These are phyloP conservation scores for Eulithis testata DNA, from an alignment of 2,888 invertebrate species.

Conservation along the genomic window DNA sequence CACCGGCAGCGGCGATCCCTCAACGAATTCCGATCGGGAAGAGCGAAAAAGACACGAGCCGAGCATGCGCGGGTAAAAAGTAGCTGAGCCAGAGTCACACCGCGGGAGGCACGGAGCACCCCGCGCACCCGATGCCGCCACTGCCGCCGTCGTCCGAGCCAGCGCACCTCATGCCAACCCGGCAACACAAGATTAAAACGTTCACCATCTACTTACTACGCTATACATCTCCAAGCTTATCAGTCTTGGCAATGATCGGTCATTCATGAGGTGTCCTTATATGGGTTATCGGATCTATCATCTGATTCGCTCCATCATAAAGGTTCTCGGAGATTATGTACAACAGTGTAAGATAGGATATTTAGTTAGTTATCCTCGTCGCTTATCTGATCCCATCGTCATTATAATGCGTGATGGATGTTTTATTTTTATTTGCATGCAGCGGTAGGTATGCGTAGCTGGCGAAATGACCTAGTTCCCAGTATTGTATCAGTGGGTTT, in stretches of 20 bases:
- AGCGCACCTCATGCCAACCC: conserved; percentile 53
- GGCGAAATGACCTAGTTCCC: conserved; percentile 71
- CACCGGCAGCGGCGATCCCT: conserved; percentile 82
- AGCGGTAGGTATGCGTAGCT: conserved; percentile 41
- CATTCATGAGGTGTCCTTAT: conserved; percentile 52
- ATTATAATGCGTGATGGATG: conserved; percentile 28
- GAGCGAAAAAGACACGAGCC: conserved; percentile 84
- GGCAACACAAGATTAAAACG: conserved; percentile 65
- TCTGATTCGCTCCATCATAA: conserved; percentile 37
- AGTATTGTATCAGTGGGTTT: conserved; percentile 71
- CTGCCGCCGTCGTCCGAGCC: conserved; percentile 46
- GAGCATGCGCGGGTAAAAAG: conserved; percentile 78
- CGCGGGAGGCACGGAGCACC: conserved; percentile 69
- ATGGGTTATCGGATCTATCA: conserved; percentile 39
- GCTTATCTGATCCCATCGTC: conserved; percentile 35
- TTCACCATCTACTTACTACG: conserved; percentile 49
- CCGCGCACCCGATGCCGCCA: conserved; percentile 40
- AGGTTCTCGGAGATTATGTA: conserved; percentile 39
- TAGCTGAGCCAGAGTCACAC: conserved; percentile 68
- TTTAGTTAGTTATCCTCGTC: conserved; percentile 30
- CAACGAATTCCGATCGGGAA: conserved; percentile 82
- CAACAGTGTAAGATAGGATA: conserved; percentile 25
- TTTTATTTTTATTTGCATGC: conserved; percentile 37
- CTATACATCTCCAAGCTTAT: conserved; percentile 52
- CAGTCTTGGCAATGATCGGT: conserved; percentile 52